Percentiles rank a stretch among this genome's conserved stretches.
phyloP scores from a whole-genome alignment of 2,113 vertebrate genomes.

The Chrysemys picta region DNA sequence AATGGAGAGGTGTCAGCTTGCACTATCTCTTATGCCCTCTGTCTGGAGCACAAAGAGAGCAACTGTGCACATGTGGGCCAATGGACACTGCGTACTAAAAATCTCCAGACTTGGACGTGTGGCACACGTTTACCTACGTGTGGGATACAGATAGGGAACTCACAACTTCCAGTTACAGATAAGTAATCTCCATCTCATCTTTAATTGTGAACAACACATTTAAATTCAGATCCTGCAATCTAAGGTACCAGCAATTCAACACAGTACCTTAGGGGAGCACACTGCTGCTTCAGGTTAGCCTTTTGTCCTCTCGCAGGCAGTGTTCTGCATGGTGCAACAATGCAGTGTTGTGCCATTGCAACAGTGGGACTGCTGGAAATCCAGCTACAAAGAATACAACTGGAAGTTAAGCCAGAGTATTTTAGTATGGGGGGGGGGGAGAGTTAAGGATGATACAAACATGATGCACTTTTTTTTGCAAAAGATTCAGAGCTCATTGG shows the following conservation, averaged over 20 bases:
- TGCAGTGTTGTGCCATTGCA: not conserved
- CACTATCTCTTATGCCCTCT: no score
- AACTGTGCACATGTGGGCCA: no score
- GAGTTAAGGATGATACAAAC: not conserved
- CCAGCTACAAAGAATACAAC: not conserved
- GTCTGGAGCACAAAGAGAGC: no score
- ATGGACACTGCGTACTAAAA: no score
- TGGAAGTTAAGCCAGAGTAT: not conserved
- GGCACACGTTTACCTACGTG: no score
- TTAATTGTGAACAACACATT: not conserved
- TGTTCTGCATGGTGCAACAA: fast-evolving
- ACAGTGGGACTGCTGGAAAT: not conserved
- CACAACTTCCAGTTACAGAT: no score
- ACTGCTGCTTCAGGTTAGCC: not conserved
- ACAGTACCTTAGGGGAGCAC: not conserved
- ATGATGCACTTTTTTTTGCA: not conserved
- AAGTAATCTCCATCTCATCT: not conserved
- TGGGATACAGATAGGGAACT: no score
- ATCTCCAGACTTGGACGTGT: no score
- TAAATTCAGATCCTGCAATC: conserved; percentile 1
- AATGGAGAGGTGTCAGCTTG: no score
- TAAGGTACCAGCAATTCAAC: not conserved
- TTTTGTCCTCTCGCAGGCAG: conserved; percentile 11
- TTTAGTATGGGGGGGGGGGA: not conserved
- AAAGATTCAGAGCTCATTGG: not conserved